These are phyloP conservation scores for Atrina japonica DNA, from an alignment of 2,888 invertebrate genomes.

Conservation along the genomic window DNA sequence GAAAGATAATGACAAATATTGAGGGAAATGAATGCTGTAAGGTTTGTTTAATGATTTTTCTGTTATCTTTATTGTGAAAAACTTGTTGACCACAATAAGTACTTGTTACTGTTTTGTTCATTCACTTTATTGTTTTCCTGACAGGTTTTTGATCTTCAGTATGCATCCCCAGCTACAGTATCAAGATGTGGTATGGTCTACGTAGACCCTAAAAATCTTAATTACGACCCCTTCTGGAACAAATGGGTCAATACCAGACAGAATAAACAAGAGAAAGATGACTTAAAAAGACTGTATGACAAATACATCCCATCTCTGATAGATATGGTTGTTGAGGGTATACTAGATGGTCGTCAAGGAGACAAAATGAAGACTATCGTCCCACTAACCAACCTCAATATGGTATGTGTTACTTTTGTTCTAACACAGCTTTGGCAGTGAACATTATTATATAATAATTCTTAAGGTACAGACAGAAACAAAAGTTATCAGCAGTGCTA, in stretches of 20 bases:
- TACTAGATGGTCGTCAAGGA: constrained; percentile 85
- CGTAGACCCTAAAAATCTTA: constrained; percentile 94
- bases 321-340: constrained; percentile 87
- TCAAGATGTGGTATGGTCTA: constrained; percentile 97
- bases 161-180: constrained; percentile 95
- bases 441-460: neutral
- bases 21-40: no score
- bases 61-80: no score
- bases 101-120: no score
- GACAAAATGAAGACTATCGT: constrained; percentile 90
- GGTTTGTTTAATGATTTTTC: no score
- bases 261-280: constrained; percentile 71
- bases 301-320: constrained; percentile 89
- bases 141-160: constrained; percentile 92
- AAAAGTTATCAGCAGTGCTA: no score
- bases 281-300: constrained; percentile 84
- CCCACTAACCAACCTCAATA: constrained; percentile 91
- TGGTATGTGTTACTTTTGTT: constrained; percentile 83
- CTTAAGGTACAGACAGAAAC: neutral
- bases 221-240: constrained; percentile 92
- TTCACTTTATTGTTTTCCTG: no score
- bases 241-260: constrained; percentile 85
- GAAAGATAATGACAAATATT: no score
- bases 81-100: no score
- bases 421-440: neutral